Evolutionary conservation across 2,888 invertebrate species (phyloP).

Genomic region (Anoplius nigerrimus): DNA sequence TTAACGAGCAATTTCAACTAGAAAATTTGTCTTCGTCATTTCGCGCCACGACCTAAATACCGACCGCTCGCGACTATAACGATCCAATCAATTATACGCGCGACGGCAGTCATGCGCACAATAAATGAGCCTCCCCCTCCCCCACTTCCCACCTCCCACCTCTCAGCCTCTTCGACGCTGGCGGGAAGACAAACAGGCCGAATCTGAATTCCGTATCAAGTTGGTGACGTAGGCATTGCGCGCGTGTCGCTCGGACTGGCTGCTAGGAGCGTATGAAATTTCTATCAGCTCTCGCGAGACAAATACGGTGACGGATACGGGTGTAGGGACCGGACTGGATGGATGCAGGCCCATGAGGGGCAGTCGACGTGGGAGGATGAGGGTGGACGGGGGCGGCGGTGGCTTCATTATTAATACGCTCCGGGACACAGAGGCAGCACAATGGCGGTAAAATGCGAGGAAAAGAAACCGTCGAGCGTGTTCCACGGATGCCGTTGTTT

Average conservation of each 20-base stretch:
- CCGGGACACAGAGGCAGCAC: not conserved
- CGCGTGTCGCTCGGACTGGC: slow-evolving; percentile 21
- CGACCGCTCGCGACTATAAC: too few relatives aligned
- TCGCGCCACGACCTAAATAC: too few relatives aligned
- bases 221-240: not conserved
- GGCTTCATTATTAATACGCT: slow-evolving; percentile 1
- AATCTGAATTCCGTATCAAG: not conserved
- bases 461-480: slow-evolving; percentile 3
- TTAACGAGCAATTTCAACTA: too few relatives aligned
- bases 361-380: not conserved
- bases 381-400: too few relatives aligned
- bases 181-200: too few relatives aligned
- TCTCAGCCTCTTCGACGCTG: too few relatives aligned
- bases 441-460: slow-evolving; percentile 4
- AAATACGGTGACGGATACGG: slow-evolving; percentile 11
- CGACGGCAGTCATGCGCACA: too few relatives aligned
- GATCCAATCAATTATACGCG: too few relatives aligned
- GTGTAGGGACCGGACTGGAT: not conserved
- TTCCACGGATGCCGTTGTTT: slow-evolving; percentile 2
- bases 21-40: too few relatives aligned
- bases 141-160: too few relatives aligned
- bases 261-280: slow-evolving; percentile 41
- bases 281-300: slow-evolving; percentile 41
- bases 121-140: too few relatives aligned
- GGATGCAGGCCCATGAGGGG: not conserved